These are phyloP conservation scores for Drosophila melanogaster DNA, from an alignment of 1,140 invertebrate species.

Conservation along the genomic window Release_6_plus_ISO1_MT NC_004354.4:2735501-2736000, in stretches of 20 bases:
- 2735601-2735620: background rate
- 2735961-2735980: slow-evolving; percentile 64
- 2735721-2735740: slow-evolving; percentile 74
- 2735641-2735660: slow-evolving; percentile 68
- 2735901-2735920: slow-evolving; percentile 57
- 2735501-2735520: background rate
- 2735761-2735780: slow-evolving; percentile 54
- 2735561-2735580: background rate
- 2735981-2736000: slow-evolving; percentile 77
- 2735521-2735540: background rate
- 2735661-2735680: slow-evolving; percentile 61
- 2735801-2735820: background rate
- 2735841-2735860: slow-evolving; percentile 70
- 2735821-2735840: slow-evolving; percentile 33
- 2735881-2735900: slow-evolving; percentile 73
- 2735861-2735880: slow-evolving; percentile 65
- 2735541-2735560: slow-evolving; percentile 1
- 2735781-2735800: background rate
- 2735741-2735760: slow-evolving; percentile 70
- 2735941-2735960: slow-evolving; percentile 44
- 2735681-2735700: slow-evolving; percentile 57
- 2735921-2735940: slow-evolving; percentile 5
- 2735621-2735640: slow-evolving; percentile 20
- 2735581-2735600: background rate
- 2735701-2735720: slow-evolving; percentile 47